These are phyloP conservation scores for Tragelaphus oryx DNA, from an alignment of 2,797 vertebrate species.

Conservation along the genomic window DNA sequence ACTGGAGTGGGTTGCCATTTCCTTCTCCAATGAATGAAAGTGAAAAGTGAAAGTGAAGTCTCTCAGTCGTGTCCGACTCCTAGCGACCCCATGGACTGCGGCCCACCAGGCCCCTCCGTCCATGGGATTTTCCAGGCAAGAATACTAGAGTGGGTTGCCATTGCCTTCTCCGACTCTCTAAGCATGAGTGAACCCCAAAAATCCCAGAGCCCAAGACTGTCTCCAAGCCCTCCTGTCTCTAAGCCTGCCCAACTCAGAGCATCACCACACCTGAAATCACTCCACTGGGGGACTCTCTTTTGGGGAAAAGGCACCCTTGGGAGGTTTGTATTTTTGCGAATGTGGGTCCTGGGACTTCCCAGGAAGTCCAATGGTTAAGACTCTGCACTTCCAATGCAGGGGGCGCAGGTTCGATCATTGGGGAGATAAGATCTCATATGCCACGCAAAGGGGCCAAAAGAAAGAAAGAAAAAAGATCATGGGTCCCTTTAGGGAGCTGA, in stretches of 20 bases:
- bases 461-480: background rate
- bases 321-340: background rate
- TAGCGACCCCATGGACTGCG: no score
- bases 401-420: background rate
- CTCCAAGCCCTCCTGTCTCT: background rate
- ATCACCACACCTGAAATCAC: background rate
- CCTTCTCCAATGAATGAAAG: no score
- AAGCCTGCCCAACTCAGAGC: background rate
- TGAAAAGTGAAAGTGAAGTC: no score
- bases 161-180: background rate
- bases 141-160: no score
- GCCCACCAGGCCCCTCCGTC: no score
- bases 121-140: no score
- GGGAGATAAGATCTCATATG: background rate
- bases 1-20: no score
- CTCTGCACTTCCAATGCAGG: background rate
- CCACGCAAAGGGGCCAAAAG: accelerated
- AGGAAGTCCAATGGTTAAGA: background rate
- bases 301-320: background rate
- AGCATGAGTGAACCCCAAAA: background rate
- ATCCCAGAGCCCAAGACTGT: background rate
- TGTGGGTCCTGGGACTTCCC: background rate
- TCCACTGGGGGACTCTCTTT: background rate
- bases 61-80: no score
- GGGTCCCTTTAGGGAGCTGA: background rate